A percentile compares a stretch with the other conserved stretches of the same genome.
phyloP scores from a whole-genome alignment of 1,140 invertebrate species.

The Pollicipes pollicipes region DNA sequence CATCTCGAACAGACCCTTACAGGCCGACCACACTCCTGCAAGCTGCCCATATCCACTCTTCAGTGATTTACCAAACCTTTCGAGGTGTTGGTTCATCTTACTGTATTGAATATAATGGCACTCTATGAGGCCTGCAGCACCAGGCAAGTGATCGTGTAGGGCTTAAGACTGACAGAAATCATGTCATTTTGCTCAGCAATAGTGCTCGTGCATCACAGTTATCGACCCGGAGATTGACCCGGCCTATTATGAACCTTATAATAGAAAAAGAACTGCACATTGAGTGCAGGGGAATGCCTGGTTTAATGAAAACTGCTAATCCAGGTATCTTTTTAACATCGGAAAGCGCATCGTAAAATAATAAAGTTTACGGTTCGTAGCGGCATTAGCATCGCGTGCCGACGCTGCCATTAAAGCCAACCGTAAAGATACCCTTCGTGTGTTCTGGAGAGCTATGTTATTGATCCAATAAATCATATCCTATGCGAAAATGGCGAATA shows the following conservation, averaged over 20 bases:
- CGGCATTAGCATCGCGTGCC: neutral
- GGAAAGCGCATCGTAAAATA: neutral
- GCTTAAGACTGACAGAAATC: neutral
- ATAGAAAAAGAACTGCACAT: neutral
- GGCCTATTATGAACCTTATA: neutral
- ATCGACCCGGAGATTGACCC: neutral
- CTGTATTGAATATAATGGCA: neutral
- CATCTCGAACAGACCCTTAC: no score
- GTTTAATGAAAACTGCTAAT: neutral
- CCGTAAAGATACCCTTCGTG: neutral
- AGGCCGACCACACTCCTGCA: no score
- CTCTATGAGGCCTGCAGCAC: neutral
- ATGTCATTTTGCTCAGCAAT: neutral
- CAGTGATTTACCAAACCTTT: no score
- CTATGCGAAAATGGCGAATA: neutral
- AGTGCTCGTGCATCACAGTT: neutral
- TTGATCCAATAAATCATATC: neutral
- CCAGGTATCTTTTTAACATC: neutral
- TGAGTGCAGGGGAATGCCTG: neutral
- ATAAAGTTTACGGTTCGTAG: neutral
- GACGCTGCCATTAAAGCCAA: neutral
- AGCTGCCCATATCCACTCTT: no score
- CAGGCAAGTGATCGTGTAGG: neutral
- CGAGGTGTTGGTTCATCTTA: no score
- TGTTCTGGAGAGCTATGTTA: neutral